phyloP scores from a whole-genome alignment of 1,140 invertebrate genomes.

The Physella acuta region DNA sequence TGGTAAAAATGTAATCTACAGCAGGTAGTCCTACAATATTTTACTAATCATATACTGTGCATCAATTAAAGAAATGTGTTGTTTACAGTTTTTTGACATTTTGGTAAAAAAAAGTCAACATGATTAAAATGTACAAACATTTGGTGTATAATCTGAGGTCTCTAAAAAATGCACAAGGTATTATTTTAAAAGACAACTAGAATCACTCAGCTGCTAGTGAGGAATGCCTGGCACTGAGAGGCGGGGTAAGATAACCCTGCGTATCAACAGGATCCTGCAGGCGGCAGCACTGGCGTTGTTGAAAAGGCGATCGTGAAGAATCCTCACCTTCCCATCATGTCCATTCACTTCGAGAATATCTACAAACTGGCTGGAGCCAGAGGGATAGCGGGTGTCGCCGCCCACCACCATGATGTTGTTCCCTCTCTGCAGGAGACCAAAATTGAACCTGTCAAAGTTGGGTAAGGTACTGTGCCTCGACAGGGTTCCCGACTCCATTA shows the following conservation, averaged over 20 bases:
- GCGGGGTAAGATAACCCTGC: slow-evolving; percentile 19
- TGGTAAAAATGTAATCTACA: no score
- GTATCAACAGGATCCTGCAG: slow-evolving; percentile 23
- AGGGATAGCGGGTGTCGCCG: slow-evolving; percentile 37
- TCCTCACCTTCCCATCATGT: slow-evolving; percentile 24
- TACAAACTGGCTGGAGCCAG: slow-evolving; percentile 30
- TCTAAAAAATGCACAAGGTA: background rate
- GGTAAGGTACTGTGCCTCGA: slow-evolving; percentile 28
- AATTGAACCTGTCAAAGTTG: slow-evolving; percentile 40
- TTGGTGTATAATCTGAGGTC: background rate
- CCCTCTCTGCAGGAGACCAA: slow-evolving; percentile 33
- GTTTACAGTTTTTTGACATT: no score
- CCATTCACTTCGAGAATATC: slow-evolving; percentile 30
- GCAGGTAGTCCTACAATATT: no score
- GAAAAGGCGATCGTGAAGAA: slow-evolving; percentile 19
- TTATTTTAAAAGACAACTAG: no score
- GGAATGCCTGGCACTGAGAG: slow-evolving; percentile 23
- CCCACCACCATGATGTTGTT: slow-evolving; percentile 34
- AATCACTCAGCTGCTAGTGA: no score
- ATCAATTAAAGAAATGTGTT: no score
- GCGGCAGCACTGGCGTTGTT: slow-evolving; percentile 26
- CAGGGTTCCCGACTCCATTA: slow-evolving; percentile 30
- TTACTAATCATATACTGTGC: no score
- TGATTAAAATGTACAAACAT: background rate
- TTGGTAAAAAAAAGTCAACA: background rate